Evolutionary conservation across 2,113 vertebrate genomes (phyloP), one percentile per base, ranked within the genome.

Genomic region (Stigmatopora argus): DNA sequence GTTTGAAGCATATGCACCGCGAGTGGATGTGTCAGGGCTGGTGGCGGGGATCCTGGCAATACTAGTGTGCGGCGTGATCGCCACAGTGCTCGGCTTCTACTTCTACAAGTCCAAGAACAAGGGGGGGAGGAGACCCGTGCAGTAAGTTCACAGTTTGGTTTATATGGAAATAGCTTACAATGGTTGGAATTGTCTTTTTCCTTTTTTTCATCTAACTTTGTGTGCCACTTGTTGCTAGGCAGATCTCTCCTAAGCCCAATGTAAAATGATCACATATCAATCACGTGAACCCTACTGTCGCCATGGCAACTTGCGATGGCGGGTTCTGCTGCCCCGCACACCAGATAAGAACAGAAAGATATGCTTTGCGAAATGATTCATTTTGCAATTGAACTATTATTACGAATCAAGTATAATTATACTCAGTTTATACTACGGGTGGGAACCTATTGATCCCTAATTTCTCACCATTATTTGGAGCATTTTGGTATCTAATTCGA

Each of bases 11-110:
- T 0, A 26, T 7, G 0, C 45, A 0, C 60, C 70, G 46, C 23
- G 3, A 63, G 55, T 91, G 71, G 91, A 92, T 31, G 69, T 88
- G 61, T 76, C 90, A 0, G 85, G 82, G 10, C 70, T 92, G 81
- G 86, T 85, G 66, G 86, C 90, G 0, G 90, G 91, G 12, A 63
- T 91, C 62, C 1, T 90, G 51, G 90, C 88, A 1, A 0, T 75
- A 1, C 13, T 89, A 0, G 72, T 89, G 62, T 44, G 14, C 1
- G 78, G 57, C 3, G 45, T 80, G 10, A 84, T 92, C 17, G 86
- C 56, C 62, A 31, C 60, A 0, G 86, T 92, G 44, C 64, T 92
- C 62, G 86, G 81, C 53, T 62, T 88, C 65, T 92, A 92, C 81
- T 89, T 55, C 78, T 91, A 83, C 83, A 90, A 87, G 58, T 66